Percentiles rank a stretch among this genome's conserved stretches.
These are phyloP conservation scores for Chymomyza procnemis DNA, from an alignment of 2,888 invertebrate genomes.

Conservation along the genomic window DNA sequence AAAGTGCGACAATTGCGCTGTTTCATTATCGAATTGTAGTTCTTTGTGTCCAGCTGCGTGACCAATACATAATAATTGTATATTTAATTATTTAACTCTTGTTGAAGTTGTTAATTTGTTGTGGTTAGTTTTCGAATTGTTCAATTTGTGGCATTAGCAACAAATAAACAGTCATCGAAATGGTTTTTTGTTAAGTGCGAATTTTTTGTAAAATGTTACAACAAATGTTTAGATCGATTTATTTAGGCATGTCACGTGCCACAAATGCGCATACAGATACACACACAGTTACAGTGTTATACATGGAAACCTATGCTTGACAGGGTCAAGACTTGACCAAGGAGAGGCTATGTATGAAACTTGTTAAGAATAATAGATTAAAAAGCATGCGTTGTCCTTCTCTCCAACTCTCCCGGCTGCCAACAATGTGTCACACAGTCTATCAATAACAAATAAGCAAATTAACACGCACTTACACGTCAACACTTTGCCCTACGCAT, in stretches of 20 bases:
- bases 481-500: background rate
- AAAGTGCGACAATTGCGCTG: background rate
- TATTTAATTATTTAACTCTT: slow-evolving; percentile 7
- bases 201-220: slow-evolving; percentile 2
- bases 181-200: slow-evolving; percentile 16
- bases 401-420: background rate
- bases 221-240: slow-evolving; percentile 20
- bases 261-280: slow-evolving; percentile 35
- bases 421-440: slow-evolving; percentile 36
- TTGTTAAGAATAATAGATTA: slow-evolving; percentile 41
- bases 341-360: slow-evolving; percentile 62
- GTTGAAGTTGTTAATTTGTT: slow-evolving; percentile 30
- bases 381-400: background rate
- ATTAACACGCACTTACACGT: background rate
- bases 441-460: slow-evolving; percentile 43
- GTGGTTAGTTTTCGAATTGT: slow-evolving; percentile 25
- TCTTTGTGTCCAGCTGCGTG: background rate
- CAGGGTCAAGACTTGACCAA: slow-evolving; percentile 49
- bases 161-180: slow-evolving; percentile 1
- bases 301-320: background rate
- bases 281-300: slow-evolving; percentile 19
- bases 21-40: background rate
- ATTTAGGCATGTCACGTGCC: slow-evolving; percentile 60
- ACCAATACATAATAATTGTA: background rate
- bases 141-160: slow-evolving; percentile 15